Evolutionary conservation across 2,888 invertebrate species (phyloP), one percentile per base, ranked within the genome.

Genomic region (Amiota mariae): DNA sequence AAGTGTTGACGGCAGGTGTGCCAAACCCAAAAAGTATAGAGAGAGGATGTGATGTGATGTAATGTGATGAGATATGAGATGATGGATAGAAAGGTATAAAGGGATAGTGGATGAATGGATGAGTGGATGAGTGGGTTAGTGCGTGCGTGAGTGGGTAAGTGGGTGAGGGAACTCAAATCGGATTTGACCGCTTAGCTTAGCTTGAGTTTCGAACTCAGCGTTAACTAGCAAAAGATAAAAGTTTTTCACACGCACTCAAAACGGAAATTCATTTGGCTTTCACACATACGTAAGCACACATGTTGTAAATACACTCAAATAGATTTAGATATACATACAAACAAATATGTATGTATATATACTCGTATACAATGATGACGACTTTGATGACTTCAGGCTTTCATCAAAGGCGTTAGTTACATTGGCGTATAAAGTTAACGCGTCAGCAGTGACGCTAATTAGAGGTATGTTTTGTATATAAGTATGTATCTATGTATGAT

Each of bases 1-100:
- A 83, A 83, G 80, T 85, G 80, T 75, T 76, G 79, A 83, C 36
- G 36, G 36, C 81, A 85, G 83, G 86, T 83, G 78, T 18, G 76
- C 77, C 61, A 73, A 18, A 70, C 61, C 64, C 72, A 54, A 36
- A 36, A 36, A 36, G 6, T 36, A 36, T 24, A 24, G 2, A 3
- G 2, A 36, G 8, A 6, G 6, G 36, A 36, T n/a, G n/a, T n/a
- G n/a, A n/a, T n/a, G n/a, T n/a, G n/a, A n/a, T n/a, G n/a, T n/a
- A n/a, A n/a, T n/a, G n/a, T n/a, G n/a, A n/a, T n/a, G 8, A 36
- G 36, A 36, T 0, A 36, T 36, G 36, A 36, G 6, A 36, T 36
- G 36, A 36, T 6, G 36, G 36, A 6, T 36, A 36, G 36, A 36
- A 36, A 36, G 2, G 8, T 4, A 6, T 6, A 36, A 36, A 36